Percentiles rank a stretch among this genome's conserved stretches.
phyloP scores from a whole-genome alignment of 2,113 vertebrate genomes.

The Saguinus imperator region DNA sequence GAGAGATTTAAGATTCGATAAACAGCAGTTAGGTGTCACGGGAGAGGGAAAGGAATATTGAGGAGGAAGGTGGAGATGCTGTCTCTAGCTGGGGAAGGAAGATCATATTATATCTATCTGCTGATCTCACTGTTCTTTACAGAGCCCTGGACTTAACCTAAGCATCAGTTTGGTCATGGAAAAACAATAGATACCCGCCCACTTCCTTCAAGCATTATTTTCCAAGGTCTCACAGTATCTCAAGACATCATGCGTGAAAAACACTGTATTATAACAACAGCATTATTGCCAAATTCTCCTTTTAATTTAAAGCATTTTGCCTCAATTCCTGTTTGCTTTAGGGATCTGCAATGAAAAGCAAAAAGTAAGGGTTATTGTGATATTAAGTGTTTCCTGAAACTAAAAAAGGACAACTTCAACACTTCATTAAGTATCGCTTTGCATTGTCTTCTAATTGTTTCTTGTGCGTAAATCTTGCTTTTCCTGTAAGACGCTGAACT shows the following conservation, averaged over 20 bases:
- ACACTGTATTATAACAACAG: background rate
- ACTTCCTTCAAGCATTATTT: slow-evolving; percentile 48
- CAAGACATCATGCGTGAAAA: background rate
- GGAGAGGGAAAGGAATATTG: background rate
- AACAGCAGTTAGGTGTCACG: background rate
- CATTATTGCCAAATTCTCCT: background rate
- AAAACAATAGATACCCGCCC: background rate
- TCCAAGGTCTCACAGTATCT: slow-evolving; percentile 6
- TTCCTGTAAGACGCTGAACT: slow-evolving; percentile 21
- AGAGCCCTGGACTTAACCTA: background rate
- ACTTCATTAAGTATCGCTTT: slow-evolving; percentile 13
- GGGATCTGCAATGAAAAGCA: slow-evolving; percentile 37
- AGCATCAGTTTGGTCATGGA: background rate
- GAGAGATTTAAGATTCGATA: background rate
- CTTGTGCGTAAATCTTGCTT: slow-evolving; percentile 45
- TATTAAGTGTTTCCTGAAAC: slow-evolving; percentile 45
- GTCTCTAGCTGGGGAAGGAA: background rate
- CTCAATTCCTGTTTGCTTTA: slow-evolving; percentile 63
- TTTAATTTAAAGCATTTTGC: slow-evolving; percentile 46
- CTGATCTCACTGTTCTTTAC: background rate
- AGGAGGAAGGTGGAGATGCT: background rate
- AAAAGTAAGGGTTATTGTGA: slow-evolving; percentile 16
- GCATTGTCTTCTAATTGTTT: slow-evolving; percentile 63
- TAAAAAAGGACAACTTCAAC: background rate
- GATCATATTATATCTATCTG: background rate